phyloP scores from a whole-genome alignment of 1,140 invertebrate genomes.

The Micrasema minimum region DNA sequence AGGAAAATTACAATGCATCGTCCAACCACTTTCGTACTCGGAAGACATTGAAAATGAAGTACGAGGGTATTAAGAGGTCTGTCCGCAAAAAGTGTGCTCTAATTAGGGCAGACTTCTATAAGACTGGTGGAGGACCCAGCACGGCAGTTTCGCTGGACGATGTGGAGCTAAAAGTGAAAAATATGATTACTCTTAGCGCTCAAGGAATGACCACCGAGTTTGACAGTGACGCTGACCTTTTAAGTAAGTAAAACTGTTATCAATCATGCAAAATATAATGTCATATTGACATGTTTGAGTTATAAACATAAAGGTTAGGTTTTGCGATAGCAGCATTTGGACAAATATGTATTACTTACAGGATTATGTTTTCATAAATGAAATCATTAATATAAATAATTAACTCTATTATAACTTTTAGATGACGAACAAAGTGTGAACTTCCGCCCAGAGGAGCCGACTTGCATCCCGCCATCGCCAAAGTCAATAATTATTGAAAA shows the following conservation, averaged over 20 bases:
- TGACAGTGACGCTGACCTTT: neutral
- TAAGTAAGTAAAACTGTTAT: neutral
- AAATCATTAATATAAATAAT: no score
- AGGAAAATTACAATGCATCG: no score
- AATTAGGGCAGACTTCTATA: neutral
- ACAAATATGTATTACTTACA: no score
- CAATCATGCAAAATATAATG: neutral
- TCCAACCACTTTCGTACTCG: neutral
- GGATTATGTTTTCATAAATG: no score
- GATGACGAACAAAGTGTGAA: no score
- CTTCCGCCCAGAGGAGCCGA: no score
- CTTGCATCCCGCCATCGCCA: no score
- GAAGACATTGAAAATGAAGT: neutral
- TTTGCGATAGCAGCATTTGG: no score
- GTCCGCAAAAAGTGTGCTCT: neutral
- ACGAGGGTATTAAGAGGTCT: neutral
- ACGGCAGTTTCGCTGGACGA: neutral
- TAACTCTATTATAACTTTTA: no score
- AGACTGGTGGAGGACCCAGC: slow-evolving; percentile 1
- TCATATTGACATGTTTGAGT: no score
- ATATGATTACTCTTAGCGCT: neutral
- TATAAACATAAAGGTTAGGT: no score
- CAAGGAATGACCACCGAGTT: neutral
- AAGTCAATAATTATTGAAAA: neutral
- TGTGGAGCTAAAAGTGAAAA: neutral